phyloP scores from a whole-genome alignment of 1,140 invertebrate genomes.

The Polypedilum pembai region DNA sequence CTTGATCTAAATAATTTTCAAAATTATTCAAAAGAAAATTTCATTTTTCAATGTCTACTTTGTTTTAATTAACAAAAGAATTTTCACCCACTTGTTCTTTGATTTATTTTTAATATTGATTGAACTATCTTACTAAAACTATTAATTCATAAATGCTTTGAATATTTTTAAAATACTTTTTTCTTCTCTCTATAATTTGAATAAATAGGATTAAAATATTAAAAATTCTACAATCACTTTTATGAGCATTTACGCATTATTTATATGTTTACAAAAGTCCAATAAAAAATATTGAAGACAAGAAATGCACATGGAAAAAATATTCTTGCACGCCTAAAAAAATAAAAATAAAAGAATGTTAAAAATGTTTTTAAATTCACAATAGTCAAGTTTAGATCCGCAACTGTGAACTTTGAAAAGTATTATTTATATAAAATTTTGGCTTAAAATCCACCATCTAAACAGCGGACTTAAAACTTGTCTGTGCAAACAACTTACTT shows the following conservation, averaged over 20 bases:
- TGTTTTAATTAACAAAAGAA: too few species aligned
- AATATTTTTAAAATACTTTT: background rate
- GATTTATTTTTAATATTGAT: background rate
- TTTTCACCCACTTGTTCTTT: too few species aligned
- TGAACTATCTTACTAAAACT: background rate
- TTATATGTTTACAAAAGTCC: conserved; percentile 62
- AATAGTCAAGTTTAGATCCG: too few species aligned
- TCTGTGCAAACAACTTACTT: conserved; percentile 34
- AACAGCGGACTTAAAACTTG: too few species aligned
- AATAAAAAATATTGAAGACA: conserved; percentile 76
- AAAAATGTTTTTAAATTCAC: too few species aligned
- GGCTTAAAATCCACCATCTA: too few species aligned
- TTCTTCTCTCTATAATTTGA: background rate
- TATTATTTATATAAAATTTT: too few species aligned
- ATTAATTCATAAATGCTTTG: background rate
- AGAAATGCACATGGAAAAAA: conserved; percentile 71
- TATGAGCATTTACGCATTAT: background rate
- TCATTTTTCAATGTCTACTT: too few species aligned
- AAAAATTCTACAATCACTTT: background rate
- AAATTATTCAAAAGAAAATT: too few species aligned
- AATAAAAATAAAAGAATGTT: background rate
- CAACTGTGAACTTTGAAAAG: too few species aligned
- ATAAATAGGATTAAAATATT: background rate
- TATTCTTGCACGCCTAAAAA: conserved; percentile 53
- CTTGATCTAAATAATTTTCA: too few species aligned